phyloP scores from a whole-genome alignment of 2,797 vertebrate genomes.

The Mormyrops attenuatus region DNA sequence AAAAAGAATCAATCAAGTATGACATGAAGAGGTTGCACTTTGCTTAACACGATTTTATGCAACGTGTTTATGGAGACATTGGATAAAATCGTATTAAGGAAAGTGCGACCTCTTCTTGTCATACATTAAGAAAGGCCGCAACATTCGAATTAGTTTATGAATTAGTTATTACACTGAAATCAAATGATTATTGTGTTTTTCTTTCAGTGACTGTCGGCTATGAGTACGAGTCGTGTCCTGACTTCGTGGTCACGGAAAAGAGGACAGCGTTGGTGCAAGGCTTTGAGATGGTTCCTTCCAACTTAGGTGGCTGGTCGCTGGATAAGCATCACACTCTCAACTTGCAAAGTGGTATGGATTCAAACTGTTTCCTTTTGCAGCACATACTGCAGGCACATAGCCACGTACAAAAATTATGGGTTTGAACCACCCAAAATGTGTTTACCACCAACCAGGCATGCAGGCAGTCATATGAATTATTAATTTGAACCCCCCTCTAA shows the following conservation, averaged over 20 bases:
- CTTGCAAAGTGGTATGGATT: conserved; percentile 64
- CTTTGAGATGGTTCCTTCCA: conserved; percentile 79
- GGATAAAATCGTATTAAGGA: neutral
- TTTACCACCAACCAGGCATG: neutral
- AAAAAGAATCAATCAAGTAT: neutral
- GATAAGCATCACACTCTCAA: conserved; percentile 82
- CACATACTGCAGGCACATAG: neutral
- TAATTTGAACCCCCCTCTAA: neutral
- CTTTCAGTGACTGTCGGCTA: conserved; percentile 78
- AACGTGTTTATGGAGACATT: neutral
- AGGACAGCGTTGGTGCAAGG: conserved; percentile 74
- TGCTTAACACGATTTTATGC: neutral
- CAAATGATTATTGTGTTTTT: conserved; percentile 26
- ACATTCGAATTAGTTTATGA: neutral
- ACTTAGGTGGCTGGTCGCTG: conserved; percentile 80
- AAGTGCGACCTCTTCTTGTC: neutral
- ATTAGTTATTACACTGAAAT: neutral
- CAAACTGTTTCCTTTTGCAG: neutral
- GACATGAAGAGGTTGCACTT: neutral
- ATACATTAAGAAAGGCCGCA: neutral
- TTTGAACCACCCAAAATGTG: neutral
- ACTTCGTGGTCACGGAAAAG: conserved; percentile 77
- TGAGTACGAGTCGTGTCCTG: conserved; percentile 77
- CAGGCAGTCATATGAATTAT: neutral
- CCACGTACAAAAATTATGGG: neutral